Evolutionary conservation across 2,888 invertebrate species (phyloP), one percentile per base, ranked within the genome.

Genomic region (Chloroclystis v-ata): DNA sequence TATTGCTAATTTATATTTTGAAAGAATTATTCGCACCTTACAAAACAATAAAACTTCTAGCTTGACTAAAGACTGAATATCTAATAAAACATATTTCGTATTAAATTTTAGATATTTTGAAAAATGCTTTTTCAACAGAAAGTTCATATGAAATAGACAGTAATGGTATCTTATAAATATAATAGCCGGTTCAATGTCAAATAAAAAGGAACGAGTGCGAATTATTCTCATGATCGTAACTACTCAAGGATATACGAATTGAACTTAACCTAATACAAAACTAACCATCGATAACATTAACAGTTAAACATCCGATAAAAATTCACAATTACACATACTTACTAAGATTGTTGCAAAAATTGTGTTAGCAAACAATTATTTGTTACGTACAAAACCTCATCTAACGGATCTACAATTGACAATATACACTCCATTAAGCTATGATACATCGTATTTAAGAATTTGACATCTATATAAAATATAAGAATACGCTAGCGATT

Each of bases 391-490:
- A 82, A 78, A 78, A 64, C 67, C 64, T 81, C 72, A 63, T 53
- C 78, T 78, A 75, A 68, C 74, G 76, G 64, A 54, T 60, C 82
- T 83, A 86, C 77, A 86, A 86, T 86, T 86, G 86, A 86, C 86
- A 85, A 78, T 79, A 79, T 84, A 83, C 82, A 85, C 73, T 75
- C 67, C 63, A 58, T 75, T 81, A 83, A 80, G 82, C 84, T 84
- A 82, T 82, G 71, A 76, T 82, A 84, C 83, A 83, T 60, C 69
- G 67, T 72, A 67, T 73, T 76, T 70, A 78, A 72, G 77, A 82
- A 78, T 79, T 78, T 73, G 80, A 85, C 82, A 76, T 82, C 82
- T 84, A 83, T 82, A 82, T 78, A 82, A 83, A 83, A 82, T 83
- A 83, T 82, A 79, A 60, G 64, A 61, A 67, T 62, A 63, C 44